These are phyloP conservation scores for Agrochola litura DNA, from an alignment of 2,888 invertebrate species.

Conservation along the genomic window DNA sequence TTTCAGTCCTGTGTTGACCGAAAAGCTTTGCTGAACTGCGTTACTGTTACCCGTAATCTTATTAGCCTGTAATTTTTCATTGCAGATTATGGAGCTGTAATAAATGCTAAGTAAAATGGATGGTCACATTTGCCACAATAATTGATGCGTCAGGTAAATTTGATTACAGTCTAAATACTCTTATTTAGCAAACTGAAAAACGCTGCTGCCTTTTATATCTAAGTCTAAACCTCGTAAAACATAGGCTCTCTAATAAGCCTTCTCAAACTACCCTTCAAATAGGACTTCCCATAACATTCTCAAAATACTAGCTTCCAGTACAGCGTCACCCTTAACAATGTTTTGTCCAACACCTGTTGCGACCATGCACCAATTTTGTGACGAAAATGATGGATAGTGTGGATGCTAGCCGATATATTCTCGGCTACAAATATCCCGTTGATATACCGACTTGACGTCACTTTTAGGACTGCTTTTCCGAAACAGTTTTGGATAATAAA, in stretches of 20 bases:
- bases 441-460: slow-evolving; percentile 50
- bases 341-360: slow-evolving; percentile 66
- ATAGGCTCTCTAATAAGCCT: no score
- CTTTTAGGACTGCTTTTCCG: slow-evolving; percentile 43
- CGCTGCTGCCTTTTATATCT: no score
- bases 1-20: neutral
- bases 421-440: slow-evolving; percentile 41
- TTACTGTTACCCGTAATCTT: slow-evolving; percentile 9
- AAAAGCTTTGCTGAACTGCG: slow-evolving; percentile 26
- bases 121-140: neutral
- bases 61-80: slow-evolving; percentile 28
- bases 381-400: slow-evolving; percentile 64
- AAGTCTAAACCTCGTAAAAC: neutral
- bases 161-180: neutral
- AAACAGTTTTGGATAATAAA: slow-evolving; percentile 60
- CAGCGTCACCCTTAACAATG: slow-evolving; percentile 24
- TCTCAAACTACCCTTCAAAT: neutral
- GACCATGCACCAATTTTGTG: slow-evolving; percentile 55
- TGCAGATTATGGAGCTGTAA: slow-evolving; percentile 10
- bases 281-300: no score
- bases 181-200: neutral
- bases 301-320: slow-evolving; percentile 38
- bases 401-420: slow-evolving; percentile 52
- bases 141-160: neutral
- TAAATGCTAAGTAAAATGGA: neutral